Conservation (phyloP, 2,888 invertebrate genomes). For the Dolichomitus sp. region DNA sequence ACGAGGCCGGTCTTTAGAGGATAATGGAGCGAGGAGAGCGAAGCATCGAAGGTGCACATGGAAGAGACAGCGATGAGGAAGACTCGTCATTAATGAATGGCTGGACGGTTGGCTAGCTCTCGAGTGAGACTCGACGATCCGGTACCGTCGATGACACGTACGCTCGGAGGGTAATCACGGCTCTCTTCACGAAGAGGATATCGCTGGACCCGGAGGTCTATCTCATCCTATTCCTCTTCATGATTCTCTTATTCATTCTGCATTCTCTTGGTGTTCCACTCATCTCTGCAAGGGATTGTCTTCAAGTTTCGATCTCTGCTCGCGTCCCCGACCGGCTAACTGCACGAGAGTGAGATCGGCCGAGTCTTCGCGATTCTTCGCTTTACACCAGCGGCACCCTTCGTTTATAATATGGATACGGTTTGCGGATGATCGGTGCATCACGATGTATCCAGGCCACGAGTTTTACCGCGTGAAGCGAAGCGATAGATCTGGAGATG, state of each 20-base stretch:
- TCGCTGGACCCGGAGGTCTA: slow-evolving; percentile 58
- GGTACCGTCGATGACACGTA: slow-evolving; percentile 57
- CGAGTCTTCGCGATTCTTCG: neutral
- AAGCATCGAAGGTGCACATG: slow-evolving; percentile 42
- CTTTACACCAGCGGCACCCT: neutral
- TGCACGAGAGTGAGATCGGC: neutral
- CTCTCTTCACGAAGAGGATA: slow-evolving; percentile 27
- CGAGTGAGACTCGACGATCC: slow-evolving; percentile 42
- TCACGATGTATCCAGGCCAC: slow-evolving; percentile 39
- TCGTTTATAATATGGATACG: slow-evolving; percentile 34
- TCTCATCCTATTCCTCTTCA: slow-evolving; percentile 49
- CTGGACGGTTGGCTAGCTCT: slow-evolving; percentile 59
- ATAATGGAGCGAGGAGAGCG: slow-evolving; percentile 69
- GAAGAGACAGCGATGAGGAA: slow-evolving; percentile 6
- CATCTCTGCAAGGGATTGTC: slow-evolving; percentile 34
- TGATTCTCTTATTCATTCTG: slow-evolving; percentile 51
- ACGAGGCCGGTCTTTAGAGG: slow-evolving; percentile 72
- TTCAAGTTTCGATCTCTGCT: slow-evolving; percentile 32
- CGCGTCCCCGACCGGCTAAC: slow-evolving; percentile 28
- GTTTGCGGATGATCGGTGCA: slow-evolving; percentile 54
- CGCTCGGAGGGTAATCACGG: slow-evolving; percentile 60
- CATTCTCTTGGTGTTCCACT: slow-evolving; percentile 35
- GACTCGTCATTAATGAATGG: slow-evolving; percentile 63
- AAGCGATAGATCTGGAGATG: slow-evolving; percentile 33
- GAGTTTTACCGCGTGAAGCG: slow-evolving; percentile 24